phyloP scores from a whole-genome alignment of 2,888 invertebrate genomes.

The Belgica antarctica region DNA sequence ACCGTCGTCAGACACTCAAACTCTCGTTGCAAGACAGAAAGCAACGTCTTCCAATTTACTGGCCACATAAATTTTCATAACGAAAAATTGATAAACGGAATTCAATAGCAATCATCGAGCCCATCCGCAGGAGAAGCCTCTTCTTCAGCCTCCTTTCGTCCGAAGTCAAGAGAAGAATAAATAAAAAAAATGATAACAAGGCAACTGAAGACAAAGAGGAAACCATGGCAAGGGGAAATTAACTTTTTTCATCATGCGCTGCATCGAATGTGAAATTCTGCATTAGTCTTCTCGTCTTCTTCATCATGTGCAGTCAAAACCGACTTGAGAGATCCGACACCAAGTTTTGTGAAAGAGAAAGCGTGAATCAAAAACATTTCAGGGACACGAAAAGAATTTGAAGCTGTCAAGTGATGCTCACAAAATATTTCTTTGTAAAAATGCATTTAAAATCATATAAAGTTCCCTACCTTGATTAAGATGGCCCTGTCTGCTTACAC shows the following conservation, averaged over 20 bases:
- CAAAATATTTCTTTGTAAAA: too few relatives aligned
- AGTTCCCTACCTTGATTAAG: too few relatives aligned
- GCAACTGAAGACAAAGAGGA: constrained; percentile 35
- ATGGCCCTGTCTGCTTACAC: background rate
- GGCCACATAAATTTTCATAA: constrained; percentile 33
- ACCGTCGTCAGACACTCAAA: background rate
- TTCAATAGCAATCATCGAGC: constrained; percentile 37
- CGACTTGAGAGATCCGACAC: too few relatives aligned
- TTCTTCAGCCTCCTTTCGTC: too few relatives aligned
- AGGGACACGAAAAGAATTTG: too few relatives aligned
- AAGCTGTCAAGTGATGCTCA: too few relatives aligned
- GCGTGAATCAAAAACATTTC: too few relatives aligned
- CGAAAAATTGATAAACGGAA: constrained; percentile 41
- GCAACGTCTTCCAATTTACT: constrained; percentile 34
- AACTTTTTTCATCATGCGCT: constrained; percentile 21
- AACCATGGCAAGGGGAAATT: constrained; percentile 37
- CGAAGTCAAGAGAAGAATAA: constrained; percentile 31
- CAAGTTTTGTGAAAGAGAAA: too few relatives aligned
- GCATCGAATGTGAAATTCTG: too few relatives aligned
- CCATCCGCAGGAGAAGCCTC: background rate
- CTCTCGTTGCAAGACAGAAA: background rate
- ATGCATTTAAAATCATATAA: too few relatives aligned
- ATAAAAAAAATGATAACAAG: constrained; percentile 43
- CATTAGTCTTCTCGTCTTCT: too few relatives aligned
- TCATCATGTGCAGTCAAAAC: too few relatives aligned